Evolutionary conservation across 2,113 vertebrate species (phyloP).

Genomic region (Ophiodon elongatus): DNA sequence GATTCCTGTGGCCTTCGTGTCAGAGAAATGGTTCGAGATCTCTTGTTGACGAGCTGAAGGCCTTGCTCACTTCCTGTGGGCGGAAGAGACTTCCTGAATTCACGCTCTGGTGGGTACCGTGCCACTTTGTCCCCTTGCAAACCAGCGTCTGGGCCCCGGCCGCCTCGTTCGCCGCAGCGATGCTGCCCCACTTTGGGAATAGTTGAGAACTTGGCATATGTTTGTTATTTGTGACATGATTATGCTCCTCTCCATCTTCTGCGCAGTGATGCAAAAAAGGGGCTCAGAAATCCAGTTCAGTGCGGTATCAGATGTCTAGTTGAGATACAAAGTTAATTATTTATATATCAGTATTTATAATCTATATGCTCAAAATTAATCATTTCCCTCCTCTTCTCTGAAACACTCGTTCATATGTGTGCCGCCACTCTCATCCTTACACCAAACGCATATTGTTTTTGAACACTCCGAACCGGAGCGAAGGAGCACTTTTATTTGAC

Average conservation of each 20-base stretch:
- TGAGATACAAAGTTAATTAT: conserved; percentile 38
- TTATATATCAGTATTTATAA: conserved; percentile 29
- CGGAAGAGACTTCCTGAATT: conserved; percentile 88
- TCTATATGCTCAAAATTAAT: conserved; percentile 23
- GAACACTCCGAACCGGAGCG: conserved; percentile 1
- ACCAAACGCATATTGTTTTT: conserved; percentile 25
- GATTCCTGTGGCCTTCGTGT: conserved; percentile 99
- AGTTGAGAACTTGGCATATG: conserved; percentile 72
- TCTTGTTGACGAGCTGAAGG: conserved; percentile 95
- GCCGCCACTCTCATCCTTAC: conserved; percentile 10
- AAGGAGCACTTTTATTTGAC: conserved; percentile 45
- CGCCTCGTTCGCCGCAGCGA: conserved; percentile 46
- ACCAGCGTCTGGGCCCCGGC: conserved; percentile 37
- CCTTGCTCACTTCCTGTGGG: conserved; percentile 89
- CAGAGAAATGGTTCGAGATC: conserved; percentile 99
- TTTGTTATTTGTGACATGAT: conserved; percentile 62
- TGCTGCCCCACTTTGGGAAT: conserved; percentile 74
- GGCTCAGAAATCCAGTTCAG: conserved; percentile 15
- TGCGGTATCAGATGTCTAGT: conserved; percentile 7
- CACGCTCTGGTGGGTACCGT: conserved; percentile 89
- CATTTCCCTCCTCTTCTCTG: conserved; percentile 18
- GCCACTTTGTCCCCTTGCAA: conserved; percentile 8
- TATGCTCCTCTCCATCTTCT: conserved; percentile 26
- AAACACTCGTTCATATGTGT: conserved; percentile 45
- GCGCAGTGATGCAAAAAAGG: conserved; percentile 4